phyloP scores from a whole-genome alignment of 2,888 invertebrate species.

The Tiphia femorata region DNA sequence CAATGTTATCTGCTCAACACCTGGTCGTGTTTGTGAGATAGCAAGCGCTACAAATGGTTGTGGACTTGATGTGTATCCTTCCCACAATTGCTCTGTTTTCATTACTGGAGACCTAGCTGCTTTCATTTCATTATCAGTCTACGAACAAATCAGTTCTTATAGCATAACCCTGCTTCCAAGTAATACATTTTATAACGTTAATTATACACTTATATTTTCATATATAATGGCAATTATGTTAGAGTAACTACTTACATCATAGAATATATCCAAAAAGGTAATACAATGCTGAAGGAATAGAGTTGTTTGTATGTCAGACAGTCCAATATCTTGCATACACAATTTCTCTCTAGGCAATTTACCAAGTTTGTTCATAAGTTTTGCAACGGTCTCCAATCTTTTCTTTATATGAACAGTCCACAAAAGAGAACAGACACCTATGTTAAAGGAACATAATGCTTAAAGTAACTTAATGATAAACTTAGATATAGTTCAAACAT shows the following conservation, averaged over 20 bases:
- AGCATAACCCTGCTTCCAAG: too few relatives aligned
- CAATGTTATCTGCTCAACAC: slow-evolving; percentile 81
- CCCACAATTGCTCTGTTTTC: slow-evolving; percentile 78
- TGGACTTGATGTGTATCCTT: slow-evolving; percentile 69
- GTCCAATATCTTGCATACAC: slow-evolving; percentile 82
- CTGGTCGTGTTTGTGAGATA: slow-evolving; percentile 80
- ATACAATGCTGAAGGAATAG: slow-evolving; percentile 67
- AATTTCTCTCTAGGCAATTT: slow-evolving; percentile 88
- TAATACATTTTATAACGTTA: neutral
- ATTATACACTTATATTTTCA: too few relatives aligned
- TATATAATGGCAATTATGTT: too few relatives aligned
- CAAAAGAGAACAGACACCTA: slow-evolving; percentile 85
- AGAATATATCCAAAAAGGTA: slow-evolving; percentile 72
- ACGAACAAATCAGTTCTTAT: too few relatives aligned
- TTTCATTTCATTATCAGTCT: slow-evolving; percentile 64
- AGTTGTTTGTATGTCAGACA: slow-evolving; percentile 74
- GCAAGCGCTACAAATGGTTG: slow-evolving; percentile 84
- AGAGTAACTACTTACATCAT: slow-evolving; percentile 72
- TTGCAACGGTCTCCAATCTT: slow-evolving; percentile 80
- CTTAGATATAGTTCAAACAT: neutral
- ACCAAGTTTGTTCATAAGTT: slow-evolving; percentile 84
- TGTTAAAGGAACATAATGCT: slow-evolving; percentile 3
- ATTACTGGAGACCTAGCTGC: slow-evolving; percentile 69
- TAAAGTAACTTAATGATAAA: neutral
- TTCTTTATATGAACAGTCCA: slow-evolving; percentile 93